Evolutionary conservation across 2,113 vertebrate species (phyloP).

Genomic region (Tyrannus savana): DNA sequence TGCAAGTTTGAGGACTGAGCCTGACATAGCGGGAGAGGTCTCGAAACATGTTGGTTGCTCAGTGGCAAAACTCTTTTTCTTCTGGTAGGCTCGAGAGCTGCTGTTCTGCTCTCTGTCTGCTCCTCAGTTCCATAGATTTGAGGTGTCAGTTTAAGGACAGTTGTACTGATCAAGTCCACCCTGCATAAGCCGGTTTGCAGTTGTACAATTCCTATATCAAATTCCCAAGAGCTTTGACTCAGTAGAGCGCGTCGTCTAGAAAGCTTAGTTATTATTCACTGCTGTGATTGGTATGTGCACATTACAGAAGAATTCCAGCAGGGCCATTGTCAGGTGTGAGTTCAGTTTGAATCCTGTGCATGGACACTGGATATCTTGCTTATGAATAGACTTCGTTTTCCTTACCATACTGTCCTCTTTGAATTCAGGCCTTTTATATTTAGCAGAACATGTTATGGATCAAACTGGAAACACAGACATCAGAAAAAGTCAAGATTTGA

Average conservation of each 20-base stretch:
- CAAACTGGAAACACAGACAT: neutral
- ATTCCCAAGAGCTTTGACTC: neutral
- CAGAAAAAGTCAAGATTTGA: neutral
- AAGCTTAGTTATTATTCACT: neutral
- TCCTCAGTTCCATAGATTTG: neutral
- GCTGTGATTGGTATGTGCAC: rapidly evolving
- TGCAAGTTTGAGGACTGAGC: neutral
- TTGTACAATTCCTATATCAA: neutral
- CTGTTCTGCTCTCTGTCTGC: neutral
- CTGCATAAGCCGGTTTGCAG: neutral
- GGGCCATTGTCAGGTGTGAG: neutral
- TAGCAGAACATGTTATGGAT: neutral
- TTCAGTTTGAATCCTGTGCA: neutral
- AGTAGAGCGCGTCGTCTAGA: neutral
- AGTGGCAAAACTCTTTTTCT: neutral
- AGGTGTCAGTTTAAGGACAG: neutral
- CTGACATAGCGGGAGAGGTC: neutral
- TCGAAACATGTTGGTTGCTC: neutral
- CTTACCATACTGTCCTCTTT: neutral
- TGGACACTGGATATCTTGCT: neutral
- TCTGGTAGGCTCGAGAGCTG: neutral
- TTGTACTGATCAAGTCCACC: neutral
- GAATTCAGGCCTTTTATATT: neutral
- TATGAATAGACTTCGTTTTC: neutral
- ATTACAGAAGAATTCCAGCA: neutral